phyloP scores from a whole-genome alignment of 1,140 invertebrate species.

The Drosophila nigrodunni region DNA sequence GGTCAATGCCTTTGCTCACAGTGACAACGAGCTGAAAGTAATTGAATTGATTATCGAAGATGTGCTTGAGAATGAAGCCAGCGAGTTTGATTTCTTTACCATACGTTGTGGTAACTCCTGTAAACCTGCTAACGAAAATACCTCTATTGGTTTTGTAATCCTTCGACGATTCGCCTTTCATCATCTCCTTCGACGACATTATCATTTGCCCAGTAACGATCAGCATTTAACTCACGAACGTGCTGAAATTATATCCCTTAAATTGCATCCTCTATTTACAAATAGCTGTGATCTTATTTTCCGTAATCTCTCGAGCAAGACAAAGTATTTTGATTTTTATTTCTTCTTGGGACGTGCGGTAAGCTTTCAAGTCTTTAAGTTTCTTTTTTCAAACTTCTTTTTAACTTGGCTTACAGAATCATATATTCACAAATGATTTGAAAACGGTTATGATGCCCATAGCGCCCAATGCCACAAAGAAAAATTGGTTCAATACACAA shows the following conservation, averaged over 20 bases:
- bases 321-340: conserved; percentile 61
- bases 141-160: conserved; percentile 65
- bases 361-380: not conserved
- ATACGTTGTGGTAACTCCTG: conserved; percentile 72
- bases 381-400: not conserved
- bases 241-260: conserved; percentile 68
- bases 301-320: conserved; percentile 57
- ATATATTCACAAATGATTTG: conserved; percentile 57
- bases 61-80: conserved; percentile 54
- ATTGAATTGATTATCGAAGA: conserved; percentile 55
- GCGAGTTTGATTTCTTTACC: conserved; percentile 61
- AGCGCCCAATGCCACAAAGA: conserved; percentile 52
- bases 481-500: not conserved
- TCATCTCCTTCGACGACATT: conserved; percentile 51
- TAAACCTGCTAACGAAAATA: conserved; percentile 50
- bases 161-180: conserved; percentile 44
- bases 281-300: conserved; percentile 54
- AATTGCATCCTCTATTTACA: conserved; percentile 64
- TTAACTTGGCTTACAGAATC: conserved; percentile 5
- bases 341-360: conserved; percentile 44
- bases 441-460: conserved; percentile 69
- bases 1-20: conserved; percentile 22
- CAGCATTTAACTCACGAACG: conserved; percentile 24
- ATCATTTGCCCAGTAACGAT: conserved; percentile 46
- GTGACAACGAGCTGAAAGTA: conserved; percentile 35